phyloP scores from a whole-genome alignment of 2,888 invertebrate genomes.

The Drosophila testacea region DNA sequence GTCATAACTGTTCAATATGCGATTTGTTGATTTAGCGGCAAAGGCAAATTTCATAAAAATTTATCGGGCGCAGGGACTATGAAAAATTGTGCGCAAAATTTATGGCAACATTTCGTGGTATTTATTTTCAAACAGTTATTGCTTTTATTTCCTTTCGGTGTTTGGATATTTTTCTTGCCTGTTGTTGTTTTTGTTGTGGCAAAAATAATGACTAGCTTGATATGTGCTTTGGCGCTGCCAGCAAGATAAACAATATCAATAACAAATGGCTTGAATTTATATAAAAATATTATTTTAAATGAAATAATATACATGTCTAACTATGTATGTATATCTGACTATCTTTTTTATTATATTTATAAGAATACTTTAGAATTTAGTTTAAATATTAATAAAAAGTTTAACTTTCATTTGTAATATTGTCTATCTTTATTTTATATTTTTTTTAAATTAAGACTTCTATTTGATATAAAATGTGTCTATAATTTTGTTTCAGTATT shows the following conservation, averaged over 20 bases:
- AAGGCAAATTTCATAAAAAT: constrained; percentile 44
- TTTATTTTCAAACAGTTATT: constrained; percentile 61
- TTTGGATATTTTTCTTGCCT: constrained; percentile 4
- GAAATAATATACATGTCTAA: background rate
- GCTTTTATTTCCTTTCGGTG: constrained; percentile 43
- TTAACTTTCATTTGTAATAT: background rate
- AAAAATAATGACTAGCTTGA: constrained; percentile 53
- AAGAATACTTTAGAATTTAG: background rate
- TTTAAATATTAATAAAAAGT: no score
- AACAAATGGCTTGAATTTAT: constrained; percentile 26
- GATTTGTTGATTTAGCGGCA: constrained; percentile 51
- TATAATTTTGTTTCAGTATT: no score
- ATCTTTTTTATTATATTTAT: background rate
- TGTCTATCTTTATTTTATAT: no score
- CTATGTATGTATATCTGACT: background rate
- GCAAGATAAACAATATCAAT: constrained; percentile 45
- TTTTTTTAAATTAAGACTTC: background rate
- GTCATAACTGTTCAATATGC: constrained; percentile 32
- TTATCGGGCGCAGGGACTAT: constrained; percentile 37
- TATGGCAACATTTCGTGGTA: constrained; percentile 56
- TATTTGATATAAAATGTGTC: no score
- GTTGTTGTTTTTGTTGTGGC: constrained; percentile 8
- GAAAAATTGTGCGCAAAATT: constrained; percentile 51
- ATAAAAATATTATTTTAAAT: constrained; percentile 8
- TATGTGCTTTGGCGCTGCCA: constrained; percentile 33